Conservation (phyloP, 2,888 invertebrate genomes). For the Acleris literana region DNA sequence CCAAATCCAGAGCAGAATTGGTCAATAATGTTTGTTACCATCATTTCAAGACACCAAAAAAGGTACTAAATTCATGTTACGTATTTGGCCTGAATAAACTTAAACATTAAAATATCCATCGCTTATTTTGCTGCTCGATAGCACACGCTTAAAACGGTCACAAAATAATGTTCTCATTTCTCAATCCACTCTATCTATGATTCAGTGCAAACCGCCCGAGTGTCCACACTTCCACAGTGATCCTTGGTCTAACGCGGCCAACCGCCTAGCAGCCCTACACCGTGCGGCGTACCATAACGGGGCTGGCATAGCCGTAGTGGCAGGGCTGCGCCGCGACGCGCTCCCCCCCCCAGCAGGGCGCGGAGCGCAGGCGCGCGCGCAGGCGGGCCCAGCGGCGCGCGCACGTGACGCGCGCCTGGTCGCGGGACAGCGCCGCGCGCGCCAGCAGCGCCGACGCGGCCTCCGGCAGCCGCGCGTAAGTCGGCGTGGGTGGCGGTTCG, state of each 20-base stretch:
- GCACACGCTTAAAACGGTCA: no score
- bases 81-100: no score
- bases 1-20: no score
- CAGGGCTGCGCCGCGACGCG: constrained; percentile 60
- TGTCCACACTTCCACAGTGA: background rate
- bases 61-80: no score
- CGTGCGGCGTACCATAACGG: constrained; percentile 67
- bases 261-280: constrained; percentile 45
- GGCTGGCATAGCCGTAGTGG: constrained; percentile 64
- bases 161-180: background rate
- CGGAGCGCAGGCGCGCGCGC: constrained; percentile 61
- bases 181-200: background rate
- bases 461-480: constrained; percentile 64
- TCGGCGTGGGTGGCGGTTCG: constrained; percentile 62
- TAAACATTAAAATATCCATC: no score
- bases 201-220: background rate
- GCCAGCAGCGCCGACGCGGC: constrained; percentile 58
- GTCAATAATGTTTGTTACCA: no score
- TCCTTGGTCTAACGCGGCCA: background rate
- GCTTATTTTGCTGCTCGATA: no score
- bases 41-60: no score
- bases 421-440: constrained; percentile 47
- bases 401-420: constrained; percentile 53
- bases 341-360: constrained; percentile 41
- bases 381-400: constrained; percentile 55